Conservation (phyloP, 1,140 invertebrate genomes). For the Ostrea denselamellosa region DNA sequence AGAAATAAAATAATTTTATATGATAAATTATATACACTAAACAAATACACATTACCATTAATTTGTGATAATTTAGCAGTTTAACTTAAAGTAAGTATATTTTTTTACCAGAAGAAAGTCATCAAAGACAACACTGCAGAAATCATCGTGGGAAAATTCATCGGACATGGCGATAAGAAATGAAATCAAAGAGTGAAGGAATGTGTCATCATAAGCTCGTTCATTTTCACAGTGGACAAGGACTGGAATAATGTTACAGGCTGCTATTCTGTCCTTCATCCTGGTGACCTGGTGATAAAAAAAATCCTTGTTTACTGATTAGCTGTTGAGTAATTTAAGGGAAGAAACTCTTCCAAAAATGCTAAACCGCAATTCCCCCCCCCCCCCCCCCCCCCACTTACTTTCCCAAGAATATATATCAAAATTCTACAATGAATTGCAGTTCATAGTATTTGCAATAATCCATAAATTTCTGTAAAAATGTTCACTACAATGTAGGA, state of each 20-base stretch:
- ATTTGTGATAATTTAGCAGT: too few relatives aligned
- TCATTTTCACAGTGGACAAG: slow-evolving; percentile 94
- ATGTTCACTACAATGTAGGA: too few relatives aligned
- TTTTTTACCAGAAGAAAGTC: slow-evolving; percentile 92
- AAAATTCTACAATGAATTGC: too few relatives aligned
- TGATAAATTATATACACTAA: background rate
- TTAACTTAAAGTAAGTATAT: too few relatives aligned
- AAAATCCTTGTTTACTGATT: background rate
- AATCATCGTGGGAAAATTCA: slow-evolving; percentile 95
- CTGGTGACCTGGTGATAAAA: slow-evolving; percentile 76
- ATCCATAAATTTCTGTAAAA: too few relatives aligned
- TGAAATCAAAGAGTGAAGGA: slow-evolving; percentile 93
- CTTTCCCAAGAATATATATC: too few relatives aligned
- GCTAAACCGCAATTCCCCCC: too few relatives aligned
- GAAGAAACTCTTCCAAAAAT: background rate
- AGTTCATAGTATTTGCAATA: too few relatives aligned
- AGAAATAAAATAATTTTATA: too few relatives aligned
- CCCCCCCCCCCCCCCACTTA: too few relatives aligned
- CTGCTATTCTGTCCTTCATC: slow-evolving; percentile 89
- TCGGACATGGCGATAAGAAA: slow-evolving; percentile 92
- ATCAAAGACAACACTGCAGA: slow-evolving; percentile 97
- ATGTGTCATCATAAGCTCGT: slow-evolving; percentile 95
- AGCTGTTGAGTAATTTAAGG: background rate
- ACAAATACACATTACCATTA: background rate
- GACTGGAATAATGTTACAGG: slow-evolving; percentile 92